Evolutionary conservation across 2,888 invertebrate species (phyloP).

Genomic region (Aphidius colemani): DNA sequence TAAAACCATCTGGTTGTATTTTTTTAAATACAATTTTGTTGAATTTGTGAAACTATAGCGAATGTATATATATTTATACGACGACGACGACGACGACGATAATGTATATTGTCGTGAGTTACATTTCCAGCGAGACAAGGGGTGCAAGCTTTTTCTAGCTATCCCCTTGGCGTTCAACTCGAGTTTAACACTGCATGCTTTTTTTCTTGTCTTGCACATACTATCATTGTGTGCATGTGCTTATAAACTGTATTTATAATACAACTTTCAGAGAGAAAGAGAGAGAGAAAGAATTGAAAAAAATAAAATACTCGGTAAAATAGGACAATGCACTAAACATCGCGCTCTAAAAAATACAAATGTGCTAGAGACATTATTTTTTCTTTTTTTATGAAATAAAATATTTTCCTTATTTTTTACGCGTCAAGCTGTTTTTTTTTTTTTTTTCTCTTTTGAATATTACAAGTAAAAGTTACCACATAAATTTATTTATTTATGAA

Average conservation of each 20-base stretch:
- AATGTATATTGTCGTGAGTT: constrained; percentile 48
- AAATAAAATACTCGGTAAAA: constrained; percentile 41
- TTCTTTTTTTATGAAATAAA: constrained; percentile 14
- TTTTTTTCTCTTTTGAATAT: neutral
- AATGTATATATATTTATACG: neutral
- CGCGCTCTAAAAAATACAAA: constrained; percentile 37
- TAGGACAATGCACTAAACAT: constrained; percentile 48
- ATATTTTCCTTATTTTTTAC: too few species aligned
- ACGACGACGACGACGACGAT: constrained; percentile 29
- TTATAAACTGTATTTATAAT: constrained; percentile 35
- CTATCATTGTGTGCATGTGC: constrained; percentile 1
- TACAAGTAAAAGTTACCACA: neutral
- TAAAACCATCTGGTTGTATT: too few species aligned
- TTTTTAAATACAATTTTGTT: too few species aligned
- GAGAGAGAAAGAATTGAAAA: neutral
- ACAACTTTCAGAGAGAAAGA: constrained; percentile 27
- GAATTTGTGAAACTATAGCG: neutral
- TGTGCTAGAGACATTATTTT: constrained; percentile 35
- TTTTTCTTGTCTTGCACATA: neutral
- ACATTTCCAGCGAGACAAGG: constrained; percentile 1
- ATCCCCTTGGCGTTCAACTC: constrained; percentile 19
- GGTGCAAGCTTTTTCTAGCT: constrained; percentile 17
- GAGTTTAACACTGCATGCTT: constrained; percentile 10
- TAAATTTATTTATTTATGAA: too few species aligned
- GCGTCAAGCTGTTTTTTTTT: constrained; percentile 6